Conservation (phyloP, 2,888 invertebrate genomes). For the Gastracanthus pulcherrimus region DNA sequence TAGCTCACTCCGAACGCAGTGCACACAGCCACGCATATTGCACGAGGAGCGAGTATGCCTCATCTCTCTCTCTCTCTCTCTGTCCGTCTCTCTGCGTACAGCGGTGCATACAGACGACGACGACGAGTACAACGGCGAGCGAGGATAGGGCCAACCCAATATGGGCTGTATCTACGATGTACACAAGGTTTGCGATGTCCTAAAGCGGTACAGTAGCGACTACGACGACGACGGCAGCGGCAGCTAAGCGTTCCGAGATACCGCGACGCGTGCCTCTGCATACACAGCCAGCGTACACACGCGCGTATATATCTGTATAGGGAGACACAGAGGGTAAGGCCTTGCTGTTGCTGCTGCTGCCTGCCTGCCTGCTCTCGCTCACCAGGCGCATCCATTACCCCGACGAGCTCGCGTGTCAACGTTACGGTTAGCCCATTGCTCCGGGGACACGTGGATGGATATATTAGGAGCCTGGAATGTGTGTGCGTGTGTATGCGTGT, state of each 20-base stretch:
- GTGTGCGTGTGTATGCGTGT: neutral
- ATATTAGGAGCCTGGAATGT: conserved; percentile 11
- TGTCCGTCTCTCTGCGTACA: neutral
- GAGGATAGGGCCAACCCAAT: neutral
- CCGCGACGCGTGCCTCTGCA: conserved; percentile 21
- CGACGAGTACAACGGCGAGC: neutral
- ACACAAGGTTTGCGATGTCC: neutral
- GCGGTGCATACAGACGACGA: neutral
- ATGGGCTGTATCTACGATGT: neutral
- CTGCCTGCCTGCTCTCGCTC: no score
- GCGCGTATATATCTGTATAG: no score
- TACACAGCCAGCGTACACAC: neutral
- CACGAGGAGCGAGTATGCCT: neutral
- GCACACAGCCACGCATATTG: neutral
- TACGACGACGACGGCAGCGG: no score
- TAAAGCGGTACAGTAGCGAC: no score
- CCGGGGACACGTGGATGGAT: conserved; percentile 20
- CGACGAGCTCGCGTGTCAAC: conserved; percentile 43
- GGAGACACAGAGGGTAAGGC: neutral
- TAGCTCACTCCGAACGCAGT: neutral
- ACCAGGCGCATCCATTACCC: conserved; percentile 40
- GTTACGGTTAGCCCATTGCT: conserved; percentile 30
- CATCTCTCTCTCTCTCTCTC: no score
- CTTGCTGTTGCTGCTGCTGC: neutral
- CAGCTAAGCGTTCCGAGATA: conserved; percentile 21